These are phyloP conservation scores for Australoheros facetus DNA, from an alignment of 2,797 vertebrate genomes.

Conservation along the genomic window DNA sequence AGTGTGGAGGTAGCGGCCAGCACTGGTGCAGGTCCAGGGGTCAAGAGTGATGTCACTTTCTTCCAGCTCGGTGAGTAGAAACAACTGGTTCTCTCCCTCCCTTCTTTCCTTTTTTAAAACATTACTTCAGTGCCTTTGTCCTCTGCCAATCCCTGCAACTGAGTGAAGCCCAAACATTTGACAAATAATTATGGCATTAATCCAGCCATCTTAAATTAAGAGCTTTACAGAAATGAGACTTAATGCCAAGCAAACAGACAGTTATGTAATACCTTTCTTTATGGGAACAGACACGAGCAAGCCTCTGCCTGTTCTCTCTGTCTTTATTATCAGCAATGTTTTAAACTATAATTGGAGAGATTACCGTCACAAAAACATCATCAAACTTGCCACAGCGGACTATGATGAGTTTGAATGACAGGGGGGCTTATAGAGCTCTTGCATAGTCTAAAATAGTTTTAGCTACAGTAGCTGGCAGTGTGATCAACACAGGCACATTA, in stretches of 20 bases:
- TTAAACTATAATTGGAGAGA: constrained; percentile 54
- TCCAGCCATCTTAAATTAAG: constrained; percentile 43
- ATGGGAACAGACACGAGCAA: constrained; percentile 37
- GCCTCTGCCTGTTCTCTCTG: constrained; percentile 41
- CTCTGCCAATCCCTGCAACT: constrained; percentile 4
- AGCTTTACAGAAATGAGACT: constrained; percentile 31
- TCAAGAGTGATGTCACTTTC: constrained; percentile 92
- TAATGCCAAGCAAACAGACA: constrained; percentile 51
- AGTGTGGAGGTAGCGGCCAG: constrained; percentile 95
- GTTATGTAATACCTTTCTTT: constrained; percentile 47
- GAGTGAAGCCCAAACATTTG: constrained; percentile 34
- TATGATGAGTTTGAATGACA: constrained; percentile 53
- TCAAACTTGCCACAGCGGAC: constrained; percentile 30
- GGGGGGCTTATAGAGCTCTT: constrained; percentile 25
- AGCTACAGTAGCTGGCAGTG: constrained; percentile 16
- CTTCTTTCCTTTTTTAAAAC: constrained; percentile 8
- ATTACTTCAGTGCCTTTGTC: constrained; percentile 15
- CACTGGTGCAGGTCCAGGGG: constrained; percentile 91
- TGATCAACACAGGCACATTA: constrained; percentile 20
- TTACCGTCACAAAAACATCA: constrained; percentile 47
- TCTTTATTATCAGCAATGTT: constrained; percentile 20
- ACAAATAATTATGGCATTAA: constrained; percentile 62
- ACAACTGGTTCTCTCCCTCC: constrained; percentile 12
- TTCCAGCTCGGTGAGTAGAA: constrained; percentile 91
- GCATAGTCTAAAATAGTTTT: constrained; percentile 14